A percentile compares a stretch with the other conserved stretches of the same genome.
Conservation (phyloP, 2,888 invertebrate genomes). For the Emesis furor region DNA sequence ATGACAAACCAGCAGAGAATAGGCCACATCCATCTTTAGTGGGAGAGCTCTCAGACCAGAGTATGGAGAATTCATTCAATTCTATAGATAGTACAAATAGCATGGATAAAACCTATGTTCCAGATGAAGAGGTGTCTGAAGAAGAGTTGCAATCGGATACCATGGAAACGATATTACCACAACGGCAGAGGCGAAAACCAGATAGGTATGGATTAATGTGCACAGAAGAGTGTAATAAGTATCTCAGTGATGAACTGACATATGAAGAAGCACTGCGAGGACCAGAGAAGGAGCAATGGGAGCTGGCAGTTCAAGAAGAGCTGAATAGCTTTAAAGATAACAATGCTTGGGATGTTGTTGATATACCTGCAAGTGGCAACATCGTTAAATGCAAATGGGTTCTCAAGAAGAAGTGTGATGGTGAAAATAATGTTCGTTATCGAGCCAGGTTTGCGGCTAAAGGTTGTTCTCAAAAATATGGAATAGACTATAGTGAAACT, state of each 20-base stretch:
- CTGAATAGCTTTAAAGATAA: conserved; percentile 45
- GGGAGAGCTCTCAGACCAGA: too few species aligned
- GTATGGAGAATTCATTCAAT: too few species aligned
- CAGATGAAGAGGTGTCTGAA: too few species aligned
- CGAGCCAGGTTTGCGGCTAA: conserved; percentile 56
- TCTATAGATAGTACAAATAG: too few species aligned
- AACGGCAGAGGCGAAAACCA: conserved; percentile 25
- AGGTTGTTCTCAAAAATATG: conserved; percentile 48
- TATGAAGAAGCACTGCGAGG: conserved; percentile 30
- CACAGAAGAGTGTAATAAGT: conserved; percentile 27
- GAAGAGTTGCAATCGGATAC: too few species aligned
- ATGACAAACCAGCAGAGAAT: too few species aligned
- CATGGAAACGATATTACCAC: not conserved
- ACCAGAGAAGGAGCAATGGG: conserved; percentile 31
- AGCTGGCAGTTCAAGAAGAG: conserved; percentile 32
- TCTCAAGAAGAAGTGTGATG: conserved; percentile 46
- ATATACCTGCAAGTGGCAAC: conserved; percentile 39
- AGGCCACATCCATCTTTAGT: too few species aligned
- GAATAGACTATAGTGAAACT: conserved; percentile 39
- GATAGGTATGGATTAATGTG: conserved; percentile 39
- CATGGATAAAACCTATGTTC: too few species aligned
- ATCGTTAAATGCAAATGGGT: conserved; percentile 61
- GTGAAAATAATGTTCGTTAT: conserved; percentile 52
- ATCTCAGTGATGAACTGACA: conserved; percentile 31
- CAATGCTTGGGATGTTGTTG: conserved; percentile 51